phyloP scores from a whole-genome alignment of 2,797 vertebrate genomes.

The Sebastiscus albofasciatus region DNA sequence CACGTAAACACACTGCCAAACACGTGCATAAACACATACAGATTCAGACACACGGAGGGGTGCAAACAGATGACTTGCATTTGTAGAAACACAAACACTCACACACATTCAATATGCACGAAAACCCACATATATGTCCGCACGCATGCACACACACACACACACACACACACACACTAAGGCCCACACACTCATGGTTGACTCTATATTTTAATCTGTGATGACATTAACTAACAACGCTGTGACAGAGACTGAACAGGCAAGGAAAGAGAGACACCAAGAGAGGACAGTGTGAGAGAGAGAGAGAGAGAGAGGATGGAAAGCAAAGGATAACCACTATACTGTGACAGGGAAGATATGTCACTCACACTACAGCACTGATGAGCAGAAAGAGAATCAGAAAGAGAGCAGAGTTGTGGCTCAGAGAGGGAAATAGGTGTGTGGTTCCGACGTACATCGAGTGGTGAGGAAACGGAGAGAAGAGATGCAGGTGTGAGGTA shows the following conservation, averaged over 20 bases:
- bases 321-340: not conserved
- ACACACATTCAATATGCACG: not conserved
- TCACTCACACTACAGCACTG: not conserved
- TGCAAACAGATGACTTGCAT: conserved; percentile 29
- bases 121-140: not conserved
- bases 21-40: not conserved
- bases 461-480: no score
- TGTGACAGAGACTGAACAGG: conserved; percentile 16
- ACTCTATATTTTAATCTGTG: conserved; percentile 39
- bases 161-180: not conserved
- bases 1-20: not conserved
- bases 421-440: not conserved
- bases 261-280: not conserved
- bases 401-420: not conserved
- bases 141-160: not conserved
- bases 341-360: not conserved
- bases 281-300: not conserved
- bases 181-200: not conserved
- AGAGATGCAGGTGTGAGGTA: no score
- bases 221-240: conserved; percentile 32
- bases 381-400: not conserved
- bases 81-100: conserved; percentile 1
- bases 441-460: not conserved
- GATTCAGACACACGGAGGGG: not conserved
- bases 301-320: not conserved